Evolutionary conservation across 2,113 vertebrate species (phyloP), one percentile per base, ranked within the genome.

Genomic region (Podiceps cristatus): DNA sequence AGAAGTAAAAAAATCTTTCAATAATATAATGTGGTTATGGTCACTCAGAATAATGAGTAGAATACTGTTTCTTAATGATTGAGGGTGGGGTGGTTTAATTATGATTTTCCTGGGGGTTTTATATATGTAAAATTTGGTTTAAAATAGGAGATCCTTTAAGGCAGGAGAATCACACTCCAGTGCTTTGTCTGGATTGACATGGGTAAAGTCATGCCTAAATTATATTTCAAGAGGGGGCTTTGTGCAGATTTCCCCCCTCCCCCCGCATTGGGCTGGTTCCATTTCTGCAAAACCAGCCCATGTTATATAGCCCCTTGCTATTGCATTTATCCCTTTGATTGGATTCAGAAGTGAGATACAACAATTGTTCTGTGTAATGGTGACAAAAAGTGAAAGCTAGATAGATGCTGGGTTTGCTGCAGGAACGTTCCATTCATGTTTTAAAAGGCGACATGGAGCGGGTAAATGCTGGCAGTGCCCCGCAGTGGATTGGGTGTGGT

Each of bases 371-470:
- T 56, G 7, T 44, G 11, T 77, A 75, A 5, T 49, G 62, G 49
- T 79, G 69, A 9, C 13, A 4, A 68, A 69, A 66, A 37, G 17
- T 63, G 44, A 29, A 56, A 64, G 77, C 64, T 59, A 17, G 18
- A 47, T 59, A 3, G 18, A 47, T 59, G 3, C n/a, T 62, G 59
- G 53, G 29, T 58, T 71, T 63, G n/a, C 60, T 87, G 52, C 17
- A 31, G 56, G 49, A 82, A 27, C 0, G 0, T 52, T 31, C 20
- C 44, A 1, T 50, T 71, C 25, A 9, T 2, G 0, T 91, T 91
- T 45, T 37, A 55, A 75, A 89, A 88, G 58, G 40, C 31, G 63
- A 25, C 27, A 15, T 3, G 20, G 68, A 60, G 81, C 45, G 53
- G 49, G 29, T 86, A 88, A 90, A 73, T 47, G 28, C 56, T 74